A percentile compares a stretch with the other conserved stretches of the same genome.
Conservation (phyloP, 2,113 vertebrate genomes). For the Malurus melanocephalus region DNA sequence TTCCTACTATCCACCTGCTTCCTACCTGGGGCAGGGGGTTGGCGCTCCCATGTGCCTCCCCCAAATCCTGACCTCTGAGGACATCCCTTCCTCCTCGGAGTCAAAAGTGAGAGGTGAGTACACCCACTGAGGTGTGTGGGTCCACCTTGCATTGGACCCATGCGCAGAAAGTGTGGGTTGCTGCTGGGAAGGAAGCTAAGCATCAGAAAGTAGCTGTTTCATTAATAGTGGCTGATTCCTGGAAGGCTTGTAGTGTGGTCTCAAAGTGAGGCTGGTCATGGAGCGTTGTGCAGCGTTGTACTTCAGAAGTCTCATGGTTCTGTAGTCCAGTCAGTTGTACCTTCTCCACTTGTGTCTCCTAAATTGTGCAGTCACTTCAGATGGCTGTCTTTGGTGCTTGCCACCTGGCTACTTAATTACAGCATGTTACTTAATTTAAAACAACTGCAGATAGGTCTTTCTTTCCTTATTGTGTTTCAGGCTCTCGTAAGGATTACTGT, state of each 20-base stretch:
- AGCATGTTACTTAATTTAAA: background rate
- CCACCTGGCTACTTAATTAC: too few species aligned
- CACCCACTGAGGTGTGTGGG: fast-evolving
- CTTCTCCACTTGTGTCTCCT: background rate
- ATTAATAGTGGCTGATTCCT: background rate
- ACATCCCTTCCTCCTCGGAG: slow-evolving; percentile 75
- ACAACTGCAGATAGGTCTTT: background rate
- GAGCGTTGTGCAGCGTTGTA: background rate
- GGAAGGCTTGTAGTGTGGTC: background rate
- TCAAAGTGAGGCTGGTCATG: background rate
- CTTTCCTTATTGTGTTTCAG: background rate
- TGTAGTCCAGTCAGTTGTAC: background rate
- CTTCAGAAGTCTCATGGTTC: background rate
- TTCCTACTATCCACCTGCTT: slow-evolving; percentile 84
- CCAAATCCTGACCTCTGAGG: slow-evolving; percentile 82
- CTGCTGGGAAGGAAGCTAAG: background rate
- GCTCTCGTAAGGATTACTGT: background rate
- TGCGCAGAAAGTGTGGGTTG: background rate
- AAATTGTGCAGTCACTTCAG: background rate
- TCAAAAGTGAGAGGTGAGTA: slow-evolving; percentile 82
- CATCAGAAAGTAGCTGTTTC: background rate
- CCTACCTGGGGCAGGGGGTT: slow-evolving; percentile 86
- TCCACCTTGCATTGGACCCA: background rate
- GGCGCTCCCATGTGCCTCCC: slow-evolving; percentile 71
- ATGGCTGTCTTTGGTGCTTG: background rate